These are phyloP conservation scores for Lacerta viridis DNA, from an alignment of 2,797 vertebrate genomes.

Conservation along the genomic window DNA sequence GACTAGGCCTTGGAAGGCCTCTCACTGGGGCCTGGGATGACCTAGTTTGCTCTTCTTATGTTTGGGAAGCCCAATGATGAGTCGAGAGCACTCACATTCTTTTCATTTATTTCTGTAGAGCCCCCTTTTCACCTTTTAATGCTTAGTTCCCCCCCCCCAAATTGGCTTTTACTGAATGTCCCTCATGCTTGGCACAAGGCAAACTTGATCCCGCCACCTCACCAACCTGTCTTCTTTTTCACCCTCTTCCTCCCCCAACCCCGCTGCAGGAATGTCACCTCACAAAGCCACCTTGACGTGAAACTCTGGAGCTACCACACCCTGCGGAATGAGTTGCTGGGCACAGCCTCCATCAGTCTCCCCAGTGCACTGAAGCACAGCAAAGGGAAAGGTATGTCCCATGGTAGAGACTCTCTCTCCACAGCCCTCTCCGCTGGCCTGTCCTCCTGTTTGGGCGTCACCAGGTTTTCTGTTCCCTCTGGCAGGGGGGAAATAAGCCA, in stretches of 20 bases:
- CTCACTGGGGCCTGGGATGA: no score
- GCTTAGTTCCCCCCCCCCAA: not conserved
- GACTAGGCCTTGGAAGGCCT: no score
- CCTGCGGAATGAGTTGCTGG: conserved; percentile 93
- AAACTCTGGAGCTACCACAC: conserved; percentile 97
- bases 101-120: not conserved
- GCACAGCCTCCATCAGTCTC: conserved; percentile 90
- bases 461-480: not conserved
- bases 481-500: not conserved
- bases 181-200: not conserved
- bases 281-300: conserved; percentile 93
- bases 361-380: conserved; percentile 88
- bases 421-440: rapidly evolving
- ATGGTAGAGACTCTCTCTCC: rapidly evolving
- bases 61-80: no score
- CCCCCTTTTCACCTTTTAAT: not conserved
- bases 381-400: conserved; percentile 87
- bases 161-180: not conserved
- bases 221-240: not conserved
- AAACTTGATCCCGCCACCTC: rapidly evolving
- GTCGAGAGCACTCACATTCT: not conserved
- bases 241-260: not conserved
- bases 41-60: no score
- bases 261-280: conserved; percentile 89
- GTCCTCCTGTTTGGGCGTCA: not conserved